A percentile compares a stretch with the other conserved stretches of the same genome.
phyloP scores from a whole-genome alignment of 2,797 vertebrate genomes.

The Pelochelys cantorii region DNA sequence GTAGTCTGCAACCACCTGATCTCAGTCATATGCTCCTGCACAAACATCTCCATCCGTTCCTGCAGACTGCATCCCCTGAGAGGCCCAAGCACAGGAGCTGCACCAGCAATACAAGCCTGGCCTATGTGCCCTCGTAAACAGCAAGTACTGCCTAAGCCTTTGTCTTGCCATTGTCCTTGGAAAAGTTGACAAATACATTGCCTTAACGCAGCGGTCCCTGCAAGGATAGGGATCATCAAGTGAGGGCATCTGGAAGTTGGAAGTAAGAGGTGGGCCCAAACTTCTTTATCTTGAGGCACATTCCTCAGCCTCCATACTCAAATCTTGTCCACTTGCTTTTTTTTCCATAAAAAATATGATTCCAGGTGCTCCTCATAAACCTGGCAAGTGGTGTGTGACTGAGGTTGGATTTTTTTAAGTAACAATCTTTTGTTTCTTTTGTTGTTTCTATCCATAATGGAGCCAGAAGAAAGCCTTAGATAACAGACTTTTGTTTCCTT shows the following conservation, averaged over 20 bases:
- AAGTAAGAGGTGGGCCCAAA: slow-evolving; percentile 53
- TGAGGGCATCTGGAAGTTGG: slow-evolving; percentile 29
- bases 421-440: slow-evolving; percentile 48
- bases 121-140: neutral
- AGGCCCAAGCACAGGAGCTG: neutral
- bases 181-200: neutral
- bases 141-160: neutral
- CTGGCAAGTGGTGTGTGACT: slow-evolving; percentile 49
- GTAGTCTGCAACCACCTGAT: neutral
- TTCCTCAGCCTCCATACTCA: slow-evolving; percentile 8
- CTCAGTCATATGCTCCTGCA: neutral
- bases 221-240: neutral
- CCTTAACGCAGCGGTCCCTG: slow-evolving; percentile 19
- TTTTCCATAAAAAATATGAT: slow-evolving; percentile 17
- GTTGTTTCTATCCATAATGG: slow-evolving; percentile 40
- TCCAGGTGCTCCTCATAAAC: slow-evolving; percentile 45
- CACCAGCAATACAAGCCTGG: accelerated
- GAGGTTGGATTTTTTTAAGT: slow-evolving; percentile 1
- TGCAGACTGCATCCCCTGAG: slow-evolving; percentile 30
- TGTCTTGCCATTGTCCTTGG: neutral
- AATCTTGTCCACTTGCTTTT: slow-evolving; percentile 50
- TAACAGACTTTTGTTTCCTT: slow-evolving; percentile 49
- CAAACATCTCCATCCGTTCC: neutral
- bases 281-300: slow-evolving; percentile 8
- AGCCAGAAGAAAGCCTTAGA: slow-evolving; percentile 44